These are phyloP conservation scores for Gyrodactylus salaris DNA, from an alignment of 1,140 invertebrate species.

Conservation along the genomic window DNA sequence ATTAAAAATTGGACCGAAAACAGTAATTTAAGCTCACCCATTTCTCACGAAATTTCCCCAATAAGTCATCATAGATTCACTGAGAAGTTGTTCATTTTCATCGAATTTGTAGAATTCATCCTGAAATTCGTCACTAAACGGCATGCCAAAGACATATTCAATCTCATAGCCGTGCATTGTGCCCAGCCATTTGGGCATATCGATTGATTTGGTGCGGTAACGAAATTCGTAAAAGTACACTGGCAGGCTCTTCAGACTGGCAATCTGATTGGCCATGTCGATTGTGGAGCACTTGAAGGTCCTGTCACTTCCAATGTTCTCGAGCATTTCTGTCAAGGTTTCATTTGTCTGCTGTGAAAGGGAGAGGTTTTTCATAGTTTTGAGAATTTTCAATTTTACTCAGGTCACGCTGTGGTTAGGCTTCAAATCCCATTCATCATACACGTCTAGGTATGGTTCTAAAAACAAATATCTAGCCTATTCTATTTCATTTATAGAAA, in stretches of 20 bases:
- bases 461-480: too few relatives aligned
- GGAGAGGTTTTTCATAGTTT: too few relatives aligned
- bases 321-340: background rate
- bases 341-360: background rate
- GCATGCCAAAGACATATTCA: conserved; percentile 56
- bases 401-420: too few relatives aligned
- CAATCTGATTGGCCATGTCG: background rate
- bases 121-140: conserved; percentile 18
- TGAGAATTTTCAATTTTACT: too few relatives aligned
- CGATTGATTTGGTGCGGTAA: conserved; percentile 25
- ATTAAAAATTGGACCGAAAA: too few relatives aligned
- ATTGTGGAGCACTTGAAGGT: conserved; percentile 6
- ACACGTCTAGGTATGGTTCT: too few relatives aligned
- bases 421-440: too few relatives aligned
- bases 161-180: conserved; percentile 84
- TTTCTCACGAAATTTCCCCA: conserved; percentile 57
- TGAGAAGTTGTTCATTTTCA: conserved; percentile 35
- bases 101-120: conserved; percentile 26
- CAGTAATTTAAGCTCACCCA: conserved; percentile 31
- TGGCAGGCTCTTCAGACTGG: background rate
- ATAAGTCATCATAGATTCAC: conserved; percentile 44
- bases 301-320: conserved; percentile 2
- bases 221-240: conserved; percentile 8
- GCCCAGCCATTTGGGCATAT: conserved; percentile 76
- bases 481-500: too few relatives aligned